Evolutionary conservation across 2,797 vertebrate species (phyloP).

Genomic region (Allobates femoralis): DNA sequence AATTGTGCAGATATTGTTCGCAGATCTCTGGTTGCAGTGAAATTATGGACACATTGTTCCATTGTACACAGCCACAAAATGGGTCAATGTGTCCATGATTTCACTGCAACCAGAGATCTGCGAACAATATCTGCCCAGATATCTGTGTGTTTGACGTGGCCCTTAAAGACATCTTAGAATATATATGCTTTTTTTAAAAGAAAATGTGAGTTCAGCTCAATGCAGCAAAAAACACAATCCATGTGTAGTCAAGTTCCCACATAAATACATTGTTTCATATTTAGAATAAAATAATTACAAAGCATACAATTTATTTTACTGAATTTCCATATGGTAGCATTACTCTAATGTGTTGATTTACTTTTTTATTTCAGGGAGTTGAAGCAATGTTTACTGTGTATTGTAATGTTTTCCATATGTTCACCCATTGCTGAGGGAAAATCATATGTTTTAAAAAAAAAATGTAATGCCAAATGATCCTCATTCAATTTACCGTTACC

Average conservation of each 20-base stretch:
- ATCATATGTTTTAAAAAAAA: slow-evolving; percentile 45
- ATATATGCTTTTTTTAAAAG: not conserved
- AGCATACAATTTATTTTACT: not conserved
- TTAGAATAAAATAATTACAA: not conserved
- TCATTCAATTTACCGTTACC: slow-evolving; percentile 40
- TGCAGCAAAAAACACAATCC: not conserved
- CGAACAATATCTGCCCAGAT: too few relatives aligned
- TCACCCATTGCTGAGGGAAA: slow-evolving; percentile 37
- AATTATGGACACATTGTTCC: too few relatives aligned
- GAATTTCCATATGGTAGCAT: not conserved
- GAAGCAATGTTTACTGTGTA: slow-evolving; percentile 37
- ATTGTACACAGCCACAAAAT: too few relatives aligned
- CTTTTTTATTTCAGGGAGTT: slow-evolving; percentile 13
- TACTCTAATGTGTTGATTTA: not conserved
- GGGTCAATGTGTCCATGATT: too few relatives aligned
- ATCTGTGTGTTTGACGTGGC: too few relatives aligned
- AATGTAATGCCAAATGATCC: slow-evolving; percentile 54
- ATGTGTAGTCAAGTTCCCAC: not conserved
- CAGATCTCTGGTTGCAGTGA: too few relatives aligned
- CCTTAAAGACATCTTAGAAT: too few relatives aligned
- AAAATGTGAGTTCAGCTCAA: not conserved
- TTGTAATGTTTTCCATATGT: slow-evolving; percentile 43
- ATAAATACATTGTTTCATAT: not conserved
- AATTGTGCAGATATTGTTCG: too few relatives aligned
- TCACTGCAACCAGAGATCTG: too few relatives aligned